Conservation (phyloP, 35 echinoderm and acorn worm genomes). For the Anneissia japonica region DNA sequence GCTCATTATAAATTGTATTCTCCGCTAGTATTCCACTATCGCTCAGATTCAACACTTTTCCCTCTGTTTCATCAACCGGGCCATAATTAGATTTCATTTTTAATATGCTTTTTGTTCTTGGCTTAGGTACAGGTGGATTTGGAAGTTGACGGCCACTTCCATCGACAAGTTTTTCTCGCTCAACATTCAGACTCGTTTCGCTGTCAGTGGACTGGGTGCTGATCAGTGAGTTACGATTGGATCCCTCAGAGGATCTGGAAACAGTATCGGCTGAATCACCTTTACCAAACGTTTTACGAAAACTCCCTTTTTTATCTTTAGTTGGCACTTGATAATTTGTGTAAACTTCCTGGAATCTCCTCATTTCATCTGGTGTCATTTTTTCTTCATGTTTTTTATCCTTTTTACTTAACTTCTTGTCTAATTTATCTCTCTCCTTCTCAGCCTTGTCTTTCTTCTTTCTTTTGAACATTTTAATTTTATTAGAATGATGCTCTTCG, state of each 20-base stretch:
- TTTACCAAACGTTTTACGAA: not conserved
- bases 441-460: conserved; percentile 61
- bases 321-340: conserved; percentile 22
- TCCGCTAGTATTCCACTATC: conserved; percentile 44
- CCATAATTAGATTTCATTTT: conserved; percentile 69
- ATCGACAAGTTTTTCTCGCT: conserved; percentile 16
- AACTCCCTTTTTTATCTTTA: conserved; percentile 48
- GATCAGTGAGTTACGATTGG: conserved; percentile 27
- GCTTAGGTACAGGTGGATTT: conserved; percentile 24
- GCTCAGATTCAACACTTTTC: conserved; percentile 49
- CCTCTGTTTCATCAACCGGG: conserved; percentile 9
- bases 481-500: not conserved
- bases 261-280: not conserved
- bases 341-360: conserved; percentile 59
- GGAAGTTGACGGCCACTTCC: conserved; percentile 17
- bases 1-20: conserved; percentile 78
- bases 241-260: not conserved
- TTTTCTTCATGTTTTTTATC: conserved; percentile 57
- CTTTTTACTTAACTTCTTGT: conserved; percentile 69
- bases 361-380: conserved; percentile 49
- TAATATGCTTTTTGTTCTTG: conserved; percentile 33
- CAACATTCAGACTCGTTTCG: not conserved
- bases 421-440: conserved; percentile 40
- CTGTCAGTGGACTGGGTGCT: not conserved
- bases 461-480: conserved; percentile 60